Conservation (phyloP, 2,888 invertebrate species). For the Nowickia ferox region DNA sequence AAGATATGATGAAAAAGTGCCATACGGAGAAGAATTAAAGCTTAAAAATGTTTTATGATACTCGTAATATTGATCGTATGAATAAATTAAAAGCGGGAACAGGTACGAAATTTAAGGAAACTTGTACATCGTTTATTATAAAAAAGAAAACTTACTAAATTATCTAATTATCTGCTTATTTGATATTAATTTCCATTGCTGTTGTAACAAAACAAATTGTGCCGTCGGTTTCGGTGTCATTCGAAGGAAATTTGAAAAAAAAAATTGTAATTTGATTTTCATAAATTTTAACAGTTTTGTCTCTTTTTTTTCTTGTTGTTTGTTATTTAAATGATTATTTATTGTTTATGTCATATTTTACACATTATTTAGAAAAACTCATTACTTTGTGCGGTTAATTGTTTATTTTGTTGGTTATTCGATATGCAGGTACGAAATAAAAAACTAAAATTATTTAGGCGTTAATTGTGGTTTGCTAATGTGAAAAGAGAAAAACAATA, state of each 20-base stretch:
- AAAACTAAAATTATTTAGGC: slow-evolving; percentile 45
- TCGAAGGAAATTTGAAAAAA: slow-evolving; percentile 19
- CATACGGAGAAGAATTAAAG: too few species aligned
- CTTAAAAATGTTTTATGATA: too few species aligned
- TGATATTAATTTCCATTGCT: background rate
- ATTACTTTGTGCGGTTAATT: slow-evolving; percentile 55
- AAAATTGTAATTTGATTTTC: slow-evolving; percentile 54
- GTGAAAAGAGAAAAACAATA: slow-evolving; percentile 47
- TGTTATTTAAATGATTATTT: slow-evolving; percentile 51
- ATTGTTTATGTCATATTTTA: slow-evolving; percentile 49
- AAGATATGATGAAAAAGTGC: too few species aligned
- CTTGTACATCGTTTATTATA: too few species aligned
- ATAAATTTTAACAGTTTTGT: slow-evolving; percentile 10
- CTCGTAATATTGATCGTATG: too few species aligned
- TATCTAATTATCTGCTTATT: background rate
- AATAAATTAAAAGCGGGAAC: too few species aligned
- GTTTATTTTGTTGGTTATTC: slow-evolving; percentile 47
- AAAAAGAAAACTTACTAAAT: background rate
- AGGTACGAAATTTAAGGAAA: too few species aligned
- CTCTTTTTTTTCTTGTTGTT: slow-evolving; percentile 24
- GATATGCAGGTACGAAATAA: slow-evolving; percentile 20
- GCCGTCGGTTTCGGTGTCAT: slow-evolving; percentile 18
- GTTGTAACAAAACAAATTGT: background rate
- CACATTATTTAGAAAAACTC: slow-evolving; percentile 23
- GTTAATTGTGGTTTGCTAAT: slow-evolving; percentile 65